phyloP scores from a whole-genome alignment of 2,113 vertebrate species.

The Marmota flaviventris region DNA sequence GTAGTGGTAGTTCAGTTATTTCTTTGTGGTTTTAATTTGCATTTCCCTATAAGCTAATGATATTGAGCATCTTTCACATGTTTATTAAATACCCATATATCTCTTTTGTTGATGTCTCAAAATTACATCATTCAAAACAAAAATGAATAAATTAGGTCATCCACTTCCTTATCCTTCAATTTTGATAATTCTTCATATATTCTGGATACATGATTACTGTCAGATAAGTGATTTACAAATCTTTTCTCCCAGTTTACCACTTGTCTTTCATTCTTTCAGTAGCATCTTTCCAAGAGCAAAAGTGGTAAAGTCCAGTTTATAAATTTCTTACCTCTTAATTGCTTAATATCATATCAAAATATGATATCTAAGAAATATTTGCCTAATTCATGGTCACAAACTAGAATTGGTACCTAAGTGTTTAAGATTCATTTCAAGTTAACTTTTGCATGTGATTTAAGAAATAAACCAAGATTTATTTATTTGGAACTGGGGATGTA shows the following conservation, averaged over 20 bases:
- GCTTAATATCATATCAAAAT: background rate
- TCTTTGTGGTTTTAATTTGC: background rate
- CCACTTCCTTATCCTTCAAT: background rate
- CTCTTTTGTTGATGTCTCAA: background rate
- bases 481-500: background rate
- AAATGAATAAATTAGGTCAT: background rate
- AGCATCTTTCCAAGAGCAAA: background rate
- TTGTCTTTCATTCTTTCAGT: background rate
- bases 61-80: background rate
- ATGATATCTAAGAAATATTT: background rate
- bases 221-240: background rate
- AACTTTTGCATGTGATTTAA: background rate
- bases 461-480: background rate
- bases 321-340: background rate
- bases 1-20: too few species aligned
- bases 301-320: background rate
- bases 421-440: constrained; percentile 23
- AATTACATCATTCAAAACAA: background rate
- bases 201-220: background rate
- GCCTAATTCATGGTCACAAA: background rate
- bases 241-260: background rate
- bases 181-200: constrained; percentile 36
- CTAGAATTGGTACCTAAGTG: background rate
- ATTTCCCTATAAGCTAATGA: background rate
- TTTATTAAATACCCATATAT: background rate